A percentile compares a stretch with the other conserved stretches of the same genome.
Evolutionary conservation across 2,113 vertebrate genomes (phyloP).

Genomic region (Rafetus swinhoei): DNA sequence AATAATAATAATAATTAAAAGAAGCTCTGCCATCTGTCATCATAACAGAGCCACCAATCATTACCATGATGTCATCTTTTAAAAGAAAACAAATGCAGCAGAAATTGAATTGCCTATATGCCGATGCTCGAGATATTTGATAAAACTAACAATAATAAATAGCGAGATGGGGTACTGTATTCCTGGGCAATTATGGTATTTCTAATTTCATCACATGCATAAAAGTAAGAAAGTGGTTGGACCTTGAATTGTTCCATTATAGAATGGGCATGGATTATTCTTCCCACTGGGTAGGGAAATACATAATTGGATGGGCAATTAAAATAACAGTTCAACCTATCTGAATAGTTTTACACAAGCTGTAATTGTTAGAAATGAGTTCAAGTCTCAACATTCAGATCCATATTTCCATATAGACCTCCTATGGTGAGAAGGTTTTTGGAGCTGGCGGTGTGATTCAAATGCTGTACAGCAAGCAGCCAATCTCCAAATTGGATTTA

Average conservation of each 20-base stretch:
- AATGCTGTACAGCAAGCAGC: not conserved
- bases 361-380: not conserved
- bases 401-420: not conserved
- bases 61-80: not conserved
- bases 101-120: slow-evolving; percentile 39
- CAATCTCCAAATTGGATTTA: not conserved
- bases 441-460: not conserved
- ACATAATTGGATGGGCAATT: not conserved
- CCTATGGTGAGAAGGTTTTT: not conserved
- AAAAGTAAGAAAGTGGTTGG: not conserved
- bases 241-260: not conserved
- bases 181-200: accelerated
- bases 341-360: not conserved
- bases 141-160: slow-evolving; percentile 17
- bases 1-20: slow-evolving; percentile 49
- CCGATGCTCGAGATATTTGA: not conserved
- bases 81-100: slow-evolving; percentile 34
- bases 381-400: not conserved
- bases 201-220: not conserved
- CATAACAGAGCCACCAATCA: slow-evolving; percentile 19
- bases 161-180: accelerated
- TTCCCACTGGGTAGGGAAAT: not conserved
- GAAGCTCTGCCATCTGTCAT: slow-evolving; percentile 25
- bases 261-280: not conserved
- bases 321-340: not conserved